Base-by-base conservation (phyloP, 2,888 invertebrate species). In the Nymphalis urticae region DNA sequence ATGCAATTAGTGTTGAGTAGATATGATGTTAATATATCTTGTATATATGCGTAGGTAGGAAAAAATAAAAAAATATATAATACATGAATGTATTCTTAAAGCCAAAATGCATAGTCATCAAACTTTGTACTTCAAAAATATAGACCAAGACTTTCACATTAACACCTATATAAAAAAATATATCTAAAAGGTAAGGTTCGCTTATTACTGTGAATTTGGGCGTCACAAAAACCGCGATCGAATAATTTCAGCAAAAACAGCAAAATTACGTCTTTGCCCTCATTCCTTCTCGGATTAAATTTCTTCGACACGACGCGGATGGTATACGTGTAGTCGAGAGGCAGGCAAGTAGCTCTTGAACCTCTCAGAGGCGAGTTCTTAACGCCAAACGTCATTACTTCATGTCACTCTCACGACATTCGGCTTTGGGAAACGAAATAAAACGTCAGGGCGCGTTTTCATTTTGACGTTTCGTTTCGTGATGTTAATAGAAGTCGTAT, bases 201-300 rank as follows among this genome's bases (percentile, higher is more conserved):
- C 27, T 24, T 54, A 36, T 17, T 32, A 32, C 21, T 16, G 21
- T n/a, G 56, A 21, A 56, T 56, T n/a, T 32, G 9, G 32, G 17
- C 32, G 32, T 10, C n/a, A 54, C 54, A 66, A 69, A 74, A 70
- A 65, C 53, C 54, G 58, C 47, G 36, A 19, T 32, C 48, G 48
- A 69, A 69, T 50, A 50, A 50, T 50, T 50, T 68, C 61, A 64
- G 71, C 64, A 72, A 70, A 70, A 73, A 73, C 69, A 73, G 48
- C 64, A 67, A 50, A 61, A 74, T 73, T 70, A 72, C 69, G 72
- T 72, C 73, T 73, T 68, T 71, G 68, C 72, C 65, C 75, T 76
- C 74, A 75, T 75, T 76, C 75, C 75, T 72, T 73, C 73, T 73
- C 76, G 75, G 76, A 80, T 77, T 77, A 77, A 78, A 78, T 79